Conservation (phyloP, 1,140 invertebrate species). For the Drosophila truncata region DNA sequence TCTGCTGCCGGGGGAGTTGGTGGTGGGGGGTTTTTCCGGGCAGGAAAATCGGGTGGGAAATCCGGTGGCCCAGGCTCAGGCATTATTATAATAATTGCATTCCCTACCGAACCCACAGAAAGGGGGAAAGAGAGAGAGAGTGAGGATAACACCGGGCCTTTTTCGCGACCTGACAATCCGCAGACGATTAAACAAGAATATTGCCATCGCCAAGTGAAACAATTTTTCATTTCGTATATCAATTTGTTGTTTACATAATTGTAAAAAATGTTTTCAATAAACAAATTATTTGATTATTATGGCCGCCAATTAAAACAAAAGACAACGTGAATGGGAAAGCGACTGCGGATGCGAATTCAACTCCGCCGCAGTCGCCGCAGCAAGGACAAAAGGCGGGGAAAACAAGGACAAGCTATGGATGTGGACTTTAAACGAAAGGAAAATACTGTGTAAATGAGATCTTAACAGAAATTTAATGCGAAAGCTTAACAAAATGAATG, state of each 20-base stretch:
- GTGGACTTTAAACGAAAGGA: conserved; percentile 1
- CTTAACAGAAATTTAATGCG: neutral
- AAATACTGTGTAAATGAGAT: conserved; percentile 6
- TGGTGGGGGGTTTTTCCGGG: conserved; percentile 10
- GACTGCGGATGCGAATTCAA: conserved; percentile 35
- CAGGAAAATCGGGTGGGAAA: conserved; percentile 6
- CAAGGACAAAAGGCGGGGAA: conserved; percentile 21
- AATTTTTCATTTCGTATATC: conserved; percentile 82
- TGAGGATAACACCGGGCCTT: neutral
- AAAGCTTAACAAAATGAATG: neutral
- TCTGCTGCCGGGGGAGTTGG: neutral
- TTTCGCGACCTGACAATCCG: conserved; percentile 13
- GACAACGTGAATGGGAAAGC: conserved; percentile 47
- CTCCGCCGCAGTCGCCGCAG: conserved; percentile 8
- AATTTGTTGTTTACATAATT: conserved; percentile 84
- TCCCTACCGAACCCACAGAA: conserved; percentile 19
- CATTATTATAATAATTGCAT: conserved; percentile 84
- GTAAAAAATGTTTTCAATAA: conserved; percentile 84
- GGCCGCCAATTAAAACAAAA: conserved; percentile 81
- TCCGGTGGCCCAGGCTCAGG: conserved; percentile 20
- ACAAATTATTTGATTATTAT: conserved; percentile 84
- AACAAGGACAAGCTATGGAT: conserved; percentile 12
- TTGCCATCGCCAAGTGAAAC: conserved; percentile 49
- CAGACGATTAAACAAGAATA: conserved; percentile 50
- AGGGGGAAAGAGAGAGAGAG: conserved; percentile 1